Evolutionary conservation across 2,797 vertebrate species (phyloP), one percentile per base, ranked within the genome.

Genomic region (Xenopus petersii): DNA sequence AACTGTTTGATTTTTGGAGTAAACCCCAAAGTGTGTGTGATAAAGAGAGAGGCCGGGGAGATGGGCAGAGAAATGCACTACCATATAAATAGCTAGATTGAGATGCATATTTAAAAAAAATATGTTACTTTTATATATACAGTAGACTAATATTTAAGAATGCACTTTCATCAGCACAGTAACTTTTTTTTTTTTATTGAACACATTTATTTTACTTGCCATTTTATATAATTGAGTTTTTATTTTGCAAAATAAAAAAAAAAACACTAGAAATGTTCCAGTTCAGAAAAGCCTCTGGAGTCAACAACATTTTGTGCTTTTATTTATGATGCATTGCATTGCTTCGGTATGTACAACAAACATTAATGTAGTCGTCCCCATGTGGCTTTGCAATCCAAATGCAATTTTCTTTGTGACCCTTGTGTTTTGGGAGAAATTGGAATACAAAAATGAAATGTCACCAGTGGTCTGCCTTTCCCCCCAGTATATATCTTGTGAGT

Each of bases 381-480:
- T 72, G 75, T 71, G 69, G 30, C 69, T 54, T 13, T 15, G 49
- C 64, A 12, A 72, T 72, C 64, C 69, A 77, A 77, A 72, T 67
- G 36, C 70, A 77, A 72, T 77, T 77, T 72, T 58, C 36, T 49
- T 26, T 48, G 67, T 77, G 71, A 77, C 75, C 75, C 69, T 71
- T 67, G 69, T 71, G 61, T 77, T 67, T 77, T 72, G 75, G 64
- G 70, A 67, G 64, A 67, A 77, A 72, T 67, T 72, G 64, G 67
- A 77, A 62, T 33, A 67, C 56, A 62, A 67, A 51, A 72, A 77
- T 67, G 72, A 72, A 77, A 77, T 67, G 64, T 67, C 70, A 67
- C 69, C 49, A 51, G 15, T 51, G 15, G 5, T 10, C 1, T 15
- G 49, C 49, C 15, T 51, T 15, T 12, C 11, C 15, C 15, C 49